Conservation (phyloP, 2,797 vertebrate genomes). For the Bradypus variegatus region DNA sequence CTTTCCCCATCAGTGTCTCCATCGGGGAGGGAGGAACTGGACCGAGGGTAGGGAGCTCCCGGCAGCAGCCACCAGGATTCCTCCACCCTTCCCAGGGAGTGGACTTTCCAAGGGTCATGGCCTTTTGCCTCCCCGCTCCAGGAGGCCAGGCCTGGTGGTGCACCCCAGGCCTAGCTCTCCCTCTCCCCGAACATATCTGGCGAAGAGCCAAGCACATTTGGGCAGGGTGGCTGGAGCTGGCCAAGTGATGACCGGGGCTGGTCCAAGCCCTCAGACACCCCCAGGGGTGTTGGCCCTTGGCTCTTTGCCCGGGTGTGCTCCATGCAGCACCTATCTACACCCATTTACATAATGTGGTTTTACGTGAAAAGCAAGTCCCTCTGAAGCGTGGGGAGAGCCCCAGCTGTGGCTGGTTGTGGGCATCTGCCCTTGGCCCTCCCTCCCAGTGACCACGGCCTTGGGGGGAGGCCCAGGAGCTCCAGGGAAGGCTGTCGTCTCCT, state of each 20-base stretch:
- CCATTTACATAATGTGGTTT: background rate
- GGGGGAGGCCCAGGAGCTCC: background rate
- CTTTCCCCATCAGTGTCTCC: background rate
- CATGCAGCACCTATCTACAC: background rate
- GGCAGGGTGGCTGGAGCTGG: background rate
- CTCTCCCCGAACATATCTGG: background rate
- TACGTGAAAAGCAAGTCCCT: background rate
- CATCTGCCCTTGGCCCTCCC: background rate
- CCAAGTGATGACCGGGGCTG: rapidly evolving
- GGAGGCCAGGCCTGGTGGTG: background rate
- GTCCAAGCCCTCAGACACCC: background rate
- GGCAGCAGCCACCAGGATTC: background rate
- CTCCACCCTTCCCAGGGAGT: background rate
- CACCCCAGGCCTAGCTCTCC: background rate
- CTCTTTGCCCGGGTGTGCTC: background rate
- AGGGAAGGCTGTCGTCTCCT: background rate
- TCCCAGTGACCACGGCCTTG: background rate
- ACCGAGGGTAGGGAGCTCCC: slow-evolving; percentile 1
- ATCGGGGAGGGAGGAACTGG: background rate
- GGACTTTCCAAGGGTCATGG: background rate
- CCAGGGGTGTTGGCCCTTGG: too few species aligned
- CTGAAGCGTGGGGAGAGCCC: background rate
- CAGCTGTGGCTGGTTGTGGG: background rate
- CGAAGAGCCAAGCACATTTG: background rate
- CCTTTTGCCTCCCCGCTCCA: background rate